phyloP scores from a whole-genome alignment of 1,140 invertebrate genomes.

The Drosophila auraria region DNA sequence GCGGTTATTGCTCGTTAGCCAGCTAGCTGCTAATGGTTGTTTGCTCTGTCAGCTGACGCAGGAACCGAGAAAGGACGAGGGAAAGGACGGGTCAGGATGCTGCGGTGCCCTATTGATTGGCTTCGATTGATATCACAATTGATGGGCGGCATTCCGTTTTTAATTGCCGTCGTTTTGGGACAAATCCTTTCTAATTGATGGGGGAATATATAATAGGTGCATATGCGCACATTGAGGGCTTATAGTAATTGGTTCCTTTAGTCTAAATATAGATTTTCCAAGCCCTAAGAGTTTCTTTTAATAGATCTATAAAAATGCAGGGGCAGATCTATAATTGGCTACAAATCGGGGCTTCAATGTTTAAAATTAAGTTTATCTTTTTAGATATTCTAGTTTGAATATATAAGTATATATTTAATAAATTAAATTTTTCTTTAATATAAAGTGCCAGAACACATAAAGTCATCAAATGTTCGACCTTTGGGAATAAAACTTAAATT shows the following conservation, averaged over 20 bases:
- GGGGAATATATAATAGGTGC: neutral
- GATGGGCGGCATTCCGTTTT: constrained; percentile 55
- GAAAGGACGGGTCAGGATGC: constrained; percentile 8
- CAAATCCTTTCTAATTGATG: constrained; percentile 41
- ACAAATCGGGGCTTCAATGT: too few relatives aligned
- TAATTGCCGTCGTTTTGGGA: constrained; percentile 52
- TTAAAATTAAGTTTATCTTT: too few relatives aligned
- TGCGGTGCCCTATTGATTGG: constrained; percentile 53
- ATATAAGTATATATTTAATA: too few relatives aligned
- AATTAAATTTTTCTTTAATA: too few relatives aligned
- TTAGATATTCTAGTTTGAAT: too few relatives aligned
- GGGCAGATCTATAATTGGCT: too few relatives aligned
- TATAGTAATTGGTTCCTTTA: neutral
- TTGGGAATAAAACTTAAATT: too few relatives aligned
- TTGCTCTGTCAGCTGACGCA: constrained; percentile 23
- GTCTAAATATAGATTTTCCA: neutral
- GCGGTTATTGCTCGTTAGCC: constrained; percentile 70
- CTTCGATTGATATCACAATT: constrained; percentile 62
- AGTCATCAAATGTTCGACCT: too few relatives aligned
- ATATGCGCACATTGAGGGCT: neutral
- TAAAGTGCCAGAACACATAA: too few relatives aligned
- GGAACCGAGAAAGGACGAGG: neutral
- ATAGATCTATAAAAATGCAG: neutral
- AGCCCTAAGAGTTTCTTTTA: neutral
- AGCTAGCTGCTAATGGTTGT: constrained; percentile 68